phyloP scores from a whole-genome alignment of 2,113 vertebrate species.

The Emydura subglobosa region DNA sequence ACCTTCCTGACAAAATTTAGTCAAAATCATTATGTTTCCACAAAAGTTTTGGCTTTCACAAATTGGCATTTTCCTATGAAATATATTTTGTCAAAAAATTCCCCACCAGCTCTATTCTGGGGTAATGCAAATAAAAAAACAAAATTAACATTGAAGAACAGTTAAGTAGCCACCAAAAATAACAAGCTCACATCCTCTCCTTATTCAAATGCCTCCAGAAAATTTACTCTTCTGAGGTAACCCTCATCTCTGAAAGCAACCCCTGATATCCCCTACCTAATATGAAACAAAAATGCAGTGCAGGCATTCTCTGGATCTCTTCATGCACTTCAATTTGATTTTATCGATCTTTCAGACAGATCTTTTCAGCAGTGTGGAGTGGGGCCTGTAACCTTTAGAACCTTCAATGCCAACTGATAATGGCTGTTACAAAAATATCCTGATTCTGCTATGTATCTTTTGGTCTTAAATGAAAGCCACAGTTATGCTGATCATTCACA shows the following conservation, averaged over 20 bases:
- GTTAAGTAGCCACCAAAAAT: neutral
- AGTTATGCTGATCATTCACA: neutral
- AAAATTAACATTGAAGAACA: neutral
- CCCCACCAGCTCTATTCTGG: neutral
- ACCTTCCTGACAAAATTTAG: neutral
- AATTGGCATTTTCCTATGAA: too few relatives aligned
- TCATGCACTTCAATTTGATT: neutral
- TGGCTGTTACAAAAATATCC: too few relatives aligned
- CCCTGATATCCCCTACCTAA: neutral
- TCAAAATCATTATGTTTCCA: neutral
- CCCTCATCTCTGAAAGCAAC: neutral
- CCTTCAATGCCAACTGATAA: neutral
- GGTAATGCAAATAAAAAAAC: neutral
- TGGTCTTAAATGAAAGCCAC: too few relatives aligned
- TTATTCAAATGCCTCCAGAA: neutral
- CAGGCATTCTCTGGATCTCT: neutral
- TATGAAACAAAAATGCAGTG: neutral
- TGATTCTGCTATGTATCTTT: neutral
- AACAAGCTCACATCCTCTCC: neutral
- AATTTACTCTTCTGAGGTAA: neutral
- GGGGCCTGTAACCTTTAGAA: neutral
- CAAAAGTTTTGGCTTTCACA: too few relatives aligned
- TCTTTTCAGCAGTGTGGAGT: neutral
- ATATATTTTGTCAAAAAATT: neutral
- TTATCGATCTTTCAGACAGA: neutral